phyloP scores from a whole-genome alignment of 2,113 vertebrate genomes.

The Grammomys dolichurus region DNA sequence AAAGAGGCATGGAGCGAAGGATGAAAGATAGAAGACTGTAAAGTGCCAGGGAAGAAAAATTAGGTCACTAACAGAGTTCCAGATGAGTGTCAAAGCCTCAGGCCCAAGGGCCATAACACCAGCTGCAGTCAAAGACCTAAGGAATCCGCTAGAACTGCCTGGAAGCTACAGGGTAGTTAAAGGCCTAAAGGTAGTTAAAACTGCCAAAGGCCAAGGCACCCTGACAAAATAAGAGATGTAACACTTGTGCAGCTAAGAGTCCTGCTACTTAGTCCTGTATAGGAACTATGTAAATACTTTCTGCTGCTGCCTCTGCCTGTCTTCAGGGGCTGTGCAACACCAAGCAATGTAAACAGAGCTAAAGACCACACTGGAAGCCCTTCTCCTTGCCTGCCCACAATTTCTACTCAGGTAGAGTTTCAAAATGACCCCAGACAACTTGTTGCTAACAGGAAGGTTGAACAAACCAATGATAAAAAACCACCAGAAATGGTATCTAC shows the following conservation, averaged over 20 bases:
- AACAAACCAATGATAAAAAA: not conserved
- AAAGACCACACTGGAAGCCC: not conserved
- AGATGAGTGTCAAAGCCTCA: not conserved
- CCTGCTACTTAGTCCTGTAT: not conserved
- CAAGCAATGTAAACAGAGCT: not conserved
- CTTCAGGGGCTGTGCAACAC: not conserved
- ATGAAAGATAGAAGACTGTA: not conserved
- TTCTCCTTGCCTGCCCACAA: not conserved
- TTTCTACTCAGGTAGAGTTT: not conserved
- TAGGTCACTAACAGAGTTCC: not conserved
- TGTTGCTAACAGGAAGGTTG: not conserved
- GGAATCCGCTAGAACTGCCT: no score
- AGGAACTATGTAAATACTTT: not conserved
- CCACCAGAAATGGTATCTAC: not conserved
- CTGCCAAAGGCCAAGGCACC: not conserved
- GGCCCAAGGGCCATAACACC: not conserved
- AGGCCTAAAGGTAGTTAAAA: no score
- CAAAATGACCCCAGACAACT: not conserved
- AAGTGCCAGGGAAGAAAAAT: not conserved
- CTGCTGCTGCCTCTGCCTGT: not conserved
- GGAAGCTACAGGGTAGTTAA: no score
- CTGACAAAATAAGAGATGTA: not conserved
- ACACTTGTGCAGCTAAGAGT: not conserved
- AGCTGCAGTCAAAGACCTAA: no score
- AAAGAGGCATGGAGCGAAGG: not conserved